Base-by-base conservation (phyloP, 2,113 vertebrate genomes). In the Phyllostomus discolor region DNA sequence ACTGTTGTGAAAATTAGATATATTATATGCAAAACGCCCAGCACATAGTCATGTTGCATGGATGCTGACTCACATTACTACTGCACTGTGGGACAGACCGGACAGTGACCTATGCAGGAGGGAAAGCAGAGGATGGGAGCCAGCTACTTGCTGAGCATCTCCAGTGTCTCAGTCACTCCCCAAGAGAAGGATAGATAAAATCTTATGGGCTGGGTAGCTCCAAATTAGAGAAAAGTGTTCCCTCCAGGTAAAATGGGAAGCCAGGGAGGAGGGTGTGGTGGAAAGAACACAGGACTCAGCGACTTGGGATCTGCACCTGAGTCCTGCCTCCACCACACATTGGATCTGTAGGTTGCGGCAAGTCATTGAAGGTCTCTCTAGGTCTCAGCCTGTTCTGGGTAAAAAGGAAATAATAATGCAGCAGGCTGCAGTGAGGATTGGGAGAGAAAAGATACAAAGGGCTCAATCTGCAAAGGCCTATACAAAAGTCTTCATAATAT, bases 221-320 rank as follows among this genome's bases (percentile, higher is more conserved):
- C 43, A 90, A 94, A 84, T 81, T 33, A 91, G 33, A 73, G 93
- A 95, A 87, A n/a, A 96, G 16, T n/a, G 16, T 91, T 91, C 20
- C 64, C 14, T 95, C 35, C 69, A 62, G 75, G 80, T 67, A 48
- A 89, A 64, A 94, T 52, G 41, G 80, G 79, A 88, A 84, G 81
- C 19, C 24, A 17, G 22, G 35, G 10, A 2, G 5, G 66, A 92
- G 35, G 33, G 54, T 41, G 46, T 43, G 33, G 50, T 52, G 20
- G 43, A 54, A 73, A 82, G 12, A 72, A 38, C 16, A 7, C 26
- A 57, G 52, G 43, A n/a, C 46, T 85, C 31, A 20, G 52, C 64
- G 67, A 88, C 17, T 72, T 4, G 6, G 33, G n/a, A 12, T 24
- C 31, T 62, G 26, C 46, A 5, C 43, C 35, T 48, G 79, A 80